A percentile compares a stretch with the other conserved stretches of the same genome.
phyloP scores from a whole-genome alignment of 2,888 invertebrate genomes.

The Eurois occulta region DNA sequence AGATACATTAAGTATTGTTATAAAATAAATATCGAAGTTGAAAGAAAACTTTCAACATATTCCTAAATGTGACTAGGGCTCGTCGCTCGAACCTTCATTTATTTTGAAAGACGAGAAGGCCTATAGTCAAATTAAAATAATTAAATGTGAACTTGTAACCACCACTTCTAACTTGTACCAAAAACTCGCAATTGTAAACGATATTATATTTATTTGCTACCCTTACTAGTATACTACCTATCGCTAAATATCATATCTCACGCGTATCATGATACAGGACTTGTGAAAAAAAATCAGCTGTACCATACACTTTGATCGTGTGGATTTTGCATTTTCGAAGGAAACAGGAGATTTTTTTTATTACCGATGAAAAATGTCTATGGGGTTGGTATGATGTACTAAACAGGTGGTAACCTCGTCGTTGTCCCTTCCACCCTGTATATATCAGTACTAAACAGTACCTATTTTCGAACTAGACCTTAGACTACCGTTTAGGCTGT shows the following conservation, averaged over 20 bases:
- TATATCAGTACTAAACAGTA: neutral
- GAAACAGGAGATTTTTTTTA: neutral
- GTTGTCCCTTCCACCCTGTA: neutral
- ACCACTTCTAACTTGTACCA: too few relatives aligned
- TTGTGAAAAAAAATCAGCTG: neutral
- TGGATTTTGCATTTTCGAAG: neutral
- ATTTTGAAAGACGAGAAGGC: neutral
- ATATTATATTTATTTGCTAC: neutral
- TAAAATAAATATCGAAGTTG: neutral
- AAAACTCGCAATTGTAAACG: neutral
- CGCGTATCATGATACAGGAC: neutral
- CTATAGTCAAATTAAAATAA: neutral
- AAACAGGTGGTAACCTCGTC: neutral
- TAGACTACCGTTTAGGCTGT: slow-evolving; percentile 9
- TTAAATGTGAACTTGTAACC: neutral
- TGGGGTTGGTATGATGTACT: too few relatives aligned
- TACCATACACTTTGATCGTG: neutral
- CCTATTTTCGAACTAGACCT: neutral
- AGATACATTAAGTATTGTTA: neutral
- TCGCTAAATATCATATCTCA: neutral
- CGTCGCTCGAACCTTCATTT: neutral
- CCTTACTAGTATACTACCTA: neutral
- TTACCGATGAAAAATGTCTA: too few relatives aligned
- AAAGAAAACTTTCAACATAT: neutral
- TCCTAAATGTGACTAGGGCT: neutral